Evolutionary conservation across 2,113 vertebrate genomes (phyloP).

Genomic region (Serinus canaria): DNA sequence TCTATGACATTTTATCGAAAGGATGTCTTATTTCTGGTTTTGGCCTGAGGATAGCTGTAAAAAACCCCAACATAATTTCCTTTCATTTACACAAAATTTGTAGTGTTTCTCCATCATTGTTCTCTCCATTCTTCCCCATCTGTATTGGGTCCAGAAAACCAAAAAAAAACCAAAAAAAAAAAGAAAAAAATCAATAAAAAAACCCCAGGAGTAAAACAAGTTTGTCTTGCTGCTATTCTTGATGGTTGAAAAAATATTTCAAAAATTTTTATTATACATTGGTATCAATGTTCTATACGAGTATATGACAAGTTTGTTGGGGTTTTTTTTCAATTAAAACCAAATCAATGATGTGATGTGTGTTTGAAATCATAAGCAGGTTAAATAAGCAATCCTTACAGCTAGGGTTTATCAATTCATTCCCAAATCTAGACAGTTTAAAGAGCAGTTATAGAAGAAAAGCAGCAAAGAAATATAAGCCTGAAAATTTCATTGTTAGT

Average conservation of each 20-base stretch:
- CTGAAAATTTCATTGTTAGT: not conserved
- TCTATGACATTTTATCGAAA: not conserved
- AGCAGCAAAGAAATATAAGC: not conserved
- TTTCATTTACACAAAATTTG: not conserved
- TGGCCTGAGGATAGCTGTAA: not conserved
- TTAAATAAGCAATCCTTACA: not conserved
- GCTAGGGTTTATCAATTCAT: not conserved
- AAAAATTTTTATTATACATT: not conserved
- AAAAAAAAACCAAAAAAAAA: too few relatives aligned
- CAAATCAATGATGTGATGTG: not conserved
- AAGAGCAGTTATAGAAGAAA: not conserved
- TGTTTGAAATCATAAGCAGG: not conserved
- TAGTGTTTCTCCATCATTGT: not conserved
- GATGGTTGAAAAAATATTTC: not conserved
- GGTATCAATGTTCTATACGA: not conserved
- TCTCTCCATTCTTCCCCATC: not conserved
- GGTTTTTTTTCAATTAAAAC: not conserved
- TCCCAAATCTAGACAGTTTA: not conserved
- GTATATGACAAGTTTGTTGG: not conserved
- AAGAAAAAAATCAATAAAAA: not conserved
- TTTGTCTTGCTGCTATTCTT: not conserved
- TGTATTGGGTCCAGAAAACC: not conserved
- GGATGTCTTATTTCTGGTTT: not conserved
- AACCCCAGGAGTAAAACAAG: not conserved
- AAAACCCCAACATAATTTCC: not conserved